phyloP scores from a whole-genome alignment of 2,888 invertebrate species.

The Eudemis profundana region DNA sequence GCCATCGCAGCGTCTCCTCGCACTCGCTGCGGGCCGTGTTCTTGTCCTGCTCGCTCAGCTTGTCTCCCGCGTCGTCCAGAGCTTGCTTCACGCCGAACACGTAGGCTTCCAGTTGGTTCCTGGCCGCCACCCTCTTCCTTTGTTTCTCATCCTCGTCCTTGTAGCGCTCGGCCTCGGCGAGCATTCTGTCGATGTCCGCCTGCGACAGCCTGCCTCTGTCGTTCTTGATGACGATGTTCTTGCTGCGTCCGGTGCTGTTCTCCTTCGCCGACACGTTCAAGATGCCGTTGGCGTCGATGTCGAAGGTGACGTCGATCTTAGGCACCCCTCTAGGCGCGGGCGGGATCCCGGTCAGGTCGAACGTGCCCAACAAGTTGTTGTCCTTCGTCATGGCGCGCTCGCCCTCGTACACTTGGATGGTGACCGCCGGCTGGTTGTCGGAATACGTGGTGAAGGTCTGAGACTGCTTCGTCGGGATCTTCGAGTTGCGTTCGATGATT shows the following conservation, averaged over 20 bases:
- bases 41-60: background rate
- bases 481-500: background rate
- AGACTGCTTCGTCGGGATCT: background rate
- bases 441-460: background rate
- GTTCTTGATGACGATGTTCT: background rate
- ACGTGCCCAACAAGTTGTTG: background rate
- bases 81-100: background rate
- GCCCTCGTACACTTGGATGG: background rate
- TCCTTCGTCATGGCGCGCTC: constrained; percentile 1
- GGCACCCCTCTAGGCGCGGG: background rate
- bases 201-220: background rate
- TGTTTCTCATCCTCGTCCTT: background rate
- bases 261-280: background rate
- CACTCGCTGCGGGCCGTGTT: background rate
- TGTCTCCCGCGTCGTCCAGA: background rate
- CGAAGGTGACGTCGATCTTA: background rate
- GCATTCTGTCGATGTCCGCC: background rate
- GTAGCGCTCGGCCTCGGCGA: background rate
- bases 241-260: background rate
- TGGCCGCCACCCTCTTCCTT: background rate
- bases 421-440: constrained; percentile 1
- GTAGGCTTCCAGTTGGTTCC: background rate
- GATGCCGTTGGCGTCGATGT: background rate
- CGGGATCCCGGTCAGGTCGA: background rate
- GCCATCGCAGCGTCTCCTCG: constrained; percentile 1